These are phyloP conservation scores for Microplitis manilae DNA, from an alignment of 2,888 invertebrate genomes.

Conservation along the genomic window DNA sequence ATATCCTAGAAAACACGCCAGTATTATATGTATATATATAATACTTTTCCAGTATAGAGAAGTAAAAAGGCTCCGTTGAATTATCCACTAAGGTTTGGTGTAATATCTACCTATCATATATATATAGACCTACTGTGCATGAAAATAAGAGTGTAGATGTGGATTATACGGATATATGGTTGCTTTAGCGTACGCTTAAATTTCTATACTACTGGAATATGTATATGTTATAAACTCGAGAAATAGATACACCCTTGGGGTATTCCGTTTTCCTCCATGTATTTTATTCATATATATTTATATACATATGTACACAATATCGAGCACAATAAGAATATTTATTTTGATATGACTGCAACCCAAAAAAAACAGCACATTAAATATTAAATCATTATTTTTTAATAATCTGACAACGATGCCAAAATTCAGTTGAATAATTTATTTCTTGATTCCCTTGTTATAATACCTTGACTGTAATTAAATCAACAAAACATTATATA, in stretches of 20 bases:
- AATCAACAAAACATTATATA: conserved; percentile 9
- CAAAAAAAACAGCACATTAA: background rate
- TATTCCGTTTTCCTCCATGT: too few species aligned
- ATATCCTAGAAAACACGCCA: conserved; percentile 26
- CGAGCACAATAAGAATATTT: too few species aligned
- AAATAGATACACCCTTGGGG: background rate
- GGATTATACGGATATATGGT: conserved; percentile 28
- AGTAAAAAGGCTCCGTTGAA: background rate
- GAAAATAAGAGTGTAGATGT: conserved; percentile 17
- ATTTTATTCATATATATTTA: too few species aligned
- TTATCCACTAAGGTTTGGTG: background rate
- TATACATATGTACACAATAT: too few species aligned
- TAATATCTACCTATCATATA: background rate
- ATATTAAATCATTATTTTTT: background rate
- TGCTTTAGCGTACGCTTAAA: conserved; percentile 33
- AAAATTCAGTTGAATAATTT: background rate
- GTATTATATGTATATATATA: background rate
- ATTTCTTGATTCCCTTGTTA: background rate
- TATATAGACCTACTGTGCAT: too few species aligned
- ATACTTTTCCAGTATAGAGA: background rate
- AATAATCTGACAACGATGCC: background rate
- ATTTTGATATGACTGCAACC: too few species aligned
- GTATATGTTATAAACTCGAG: conserved; percentile 29
- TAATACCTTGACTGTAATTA: conserved; percentile 2
- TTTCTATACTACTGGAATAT: conserved; percentile 39